Evolutionary conservation across 2,113 vertebrate species (phyloP).

Genomic region (Cyanoramphus novaezelandiae): DNA sequence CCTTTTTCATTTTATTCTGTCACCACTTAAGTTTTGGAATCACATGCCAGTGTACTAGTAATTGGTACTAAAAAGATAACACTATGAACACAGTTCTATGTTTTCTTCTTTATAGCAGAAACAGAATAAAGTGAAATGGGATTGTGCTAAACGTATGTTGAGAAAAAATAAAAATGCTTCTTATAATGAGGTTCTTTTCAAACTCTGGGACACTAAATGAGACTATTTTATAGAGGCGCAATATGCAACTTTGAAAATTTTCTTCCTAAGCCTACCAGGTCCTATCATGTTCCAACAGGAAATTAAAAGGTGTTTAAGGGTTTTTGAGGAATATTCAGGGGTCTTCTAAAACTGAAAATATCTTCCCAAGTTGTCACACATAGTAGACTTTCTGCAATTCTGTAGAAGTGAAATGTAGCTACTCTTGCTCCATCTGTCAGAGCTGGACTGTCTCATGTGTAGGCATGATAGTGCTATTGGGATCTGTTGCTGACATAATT

Average conservation of each 20-base stretch:
- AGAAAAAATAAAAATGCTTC: not conserved
- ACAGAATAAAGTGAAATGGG: not conserved
- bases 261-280: not conserved
- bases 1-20: not conserved
- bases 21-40: not conserved
- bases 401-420: not conserved
- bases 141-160: not conserved
- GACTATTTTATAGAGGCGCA: not conserved
- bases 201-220: not conserved
- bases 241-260: not conserved
- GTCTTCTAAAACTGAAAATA: not conserved
- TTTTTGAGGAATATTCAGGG: not conserved
- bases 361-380: not conserved
- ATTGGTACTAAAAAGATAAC: not conserved
- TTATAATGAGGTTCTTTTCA: not conserved
- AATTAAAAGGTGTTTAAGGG: not conserved
- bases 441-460: not conserved
- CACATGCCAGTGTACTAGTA: not conserved
- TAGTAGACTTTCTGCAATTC: not conserved
- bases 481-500: not conserved
- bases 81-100: not conserved
- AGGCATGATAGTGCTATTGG: not conserved
- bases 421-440: not conserved
- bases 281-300: not conserved
- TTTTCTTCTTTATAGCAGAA: not conserved